Percentiles rank a stretch among this genome's conserved stretches.
Evolutionary conservation across 2,797 vertebrate species (phyloP).

Genomic region (Syngnathus acus): DNA sequence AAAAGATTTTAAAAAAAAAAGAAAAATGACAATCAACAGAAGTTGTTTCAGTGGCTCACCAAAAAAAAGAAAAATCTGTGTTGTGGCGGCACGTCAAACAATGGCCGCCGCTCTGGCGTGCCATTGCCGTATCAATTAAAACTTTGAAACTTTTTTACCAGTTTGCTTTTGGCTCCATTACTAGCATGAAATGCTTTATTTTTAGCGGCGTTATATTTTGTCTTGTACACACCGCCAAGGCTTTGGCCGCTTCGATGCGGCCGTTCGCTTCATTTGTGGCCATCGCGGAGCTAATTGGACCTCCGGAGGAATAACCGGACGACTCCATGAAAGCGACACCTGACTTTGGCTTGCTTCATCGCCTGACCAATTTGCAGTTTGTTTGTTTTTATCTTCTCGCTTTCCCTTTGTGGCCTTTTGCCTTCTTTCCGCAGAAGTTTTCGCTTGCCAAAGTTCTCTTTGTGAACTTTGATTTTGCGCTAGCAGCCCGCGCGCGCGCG

Average conservation of each 20-base stretch:
- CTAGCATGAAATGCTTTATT: conserved; percentile 33
- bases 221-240: conserved; percentile 2
- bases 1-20: not conserved
- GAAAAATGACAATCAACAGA: conserved; percentile 15
- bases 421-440: conserved; percentile 24
- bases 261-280: conserved; percentile 38
- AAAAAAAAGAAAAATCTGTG: conserved; percentile 5
- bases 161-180: conserved; percentile 10
- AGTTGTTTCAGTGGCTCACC: conserved; percentile 17
- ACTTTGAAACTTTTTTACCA: conserved; percentile 30
- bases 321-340: conserved; percentile 43
- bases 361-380: conserved; percentile 37
- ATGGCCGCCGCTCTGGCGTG: not conserved
- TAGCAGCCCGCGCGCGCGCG: too few relatives aligned
- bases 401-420: conserved; percentile 26
- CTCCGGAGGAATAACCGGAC: conserved; percentile 48
- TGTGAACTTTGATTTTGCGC: not conserved
- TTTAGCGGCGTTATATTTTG: conserved; percentile 22
- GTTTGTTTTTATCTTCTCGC: not conserved
- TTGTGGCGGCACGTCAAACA: conserved; percentile 21
- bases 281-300: conserved; percentile 48
- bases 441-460: conserved; percentile 16
- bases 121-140: conserved; percentile 32
- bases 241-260: conserved; percentile 22
- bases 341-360: conserved; percentile 22